Percentiles rank a stretch among this genome's conserved stretches.
Conservation (phyloP, 2,113 vertebrate genomes). For the Eclectus roratus region DNA sequence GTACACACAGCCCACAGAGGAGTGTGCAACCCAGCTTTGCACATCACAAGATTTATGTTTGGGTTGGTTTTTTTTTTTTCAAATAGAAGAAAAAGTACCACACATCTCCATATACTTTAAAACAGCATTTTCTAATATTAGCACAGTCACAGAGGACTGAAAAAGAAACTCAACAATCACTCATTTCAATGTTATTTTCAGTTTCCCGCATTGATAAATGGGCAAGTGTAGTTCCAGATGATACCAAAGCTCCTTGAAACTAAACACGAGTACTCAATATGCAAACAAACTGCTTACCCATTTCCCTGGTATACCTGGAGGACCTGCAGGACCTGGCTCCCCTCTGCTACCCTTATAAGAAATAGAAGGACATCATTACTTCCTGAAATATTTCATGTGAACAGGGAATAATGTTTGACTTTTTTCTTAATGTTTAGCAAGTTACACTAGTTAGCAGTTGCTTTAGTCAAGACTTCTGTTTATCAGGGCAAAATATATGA, state of each 20-base stretch:
- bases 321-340: constrained; percentile 80
- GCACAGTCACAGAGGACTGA: not conserved
- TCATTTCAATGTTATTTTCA: not conserved
- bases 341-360: constrained; percentile 85
- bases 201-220: not conserved
- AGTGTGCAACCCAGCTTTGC: not conserved
- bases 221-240: not conserved
- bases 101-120: not conserved
- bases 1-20: not conserved
- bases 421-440: not conserved
- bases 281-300: constrained; percentile 78
- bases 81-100: not conserved
- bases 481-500: not conserved
- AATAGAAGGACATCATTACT: constrained; percentile 17
- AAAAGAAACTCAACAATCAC: not conserved
- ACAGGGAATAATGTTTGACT: not conserved
- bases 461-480: not conserved
- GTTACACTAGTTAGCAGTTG: not conserved
- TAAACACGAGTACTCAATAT: not conserved
- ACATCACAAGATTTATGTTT: not conserved
- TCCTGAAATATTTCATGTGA: not conserved
- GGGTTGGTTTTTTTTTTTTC: not conserved
- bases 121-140: constrained; percentile 24
- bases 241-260: not conserved
- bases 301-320: constrained; percentile 85